A percentile compares a stretch with the other conserved stretches of the same genome.
These are phyloP conservation scores for Micronycteris hirsuta DNA, from an alignment of 2,113 vertebrate species.

Conservation along the genomic window DNA sequence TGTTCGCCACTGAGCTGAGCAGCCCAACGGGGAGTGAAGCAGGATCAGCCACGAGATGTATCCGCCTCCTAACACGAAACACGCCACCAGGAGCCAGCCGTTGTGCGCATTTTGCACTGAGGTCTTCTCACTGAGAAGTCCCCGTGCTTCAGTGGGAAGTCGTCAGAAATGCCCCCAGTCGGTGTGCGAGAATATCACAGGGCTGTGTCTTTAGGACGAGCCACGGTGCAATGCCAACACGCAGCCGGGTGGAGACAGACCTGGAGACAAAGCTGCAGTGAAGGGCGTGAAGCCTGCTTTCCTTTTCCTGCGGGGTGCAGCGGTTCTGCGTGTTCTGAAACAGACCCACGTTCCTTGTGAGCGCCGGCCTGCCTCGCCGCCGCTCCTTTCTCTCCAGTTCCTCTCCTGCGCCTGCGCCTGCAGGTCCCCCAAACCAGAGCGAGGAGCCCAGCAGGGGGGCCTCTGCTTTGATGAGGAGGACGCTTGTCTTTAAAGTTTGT, in stretches of 20 bases:
- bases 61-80: neutral
- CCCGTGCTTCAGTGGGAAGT: neutral
- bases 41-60: neutral
- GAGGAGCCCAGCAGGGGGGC: neutral
- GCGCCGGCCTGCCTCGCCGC: neutral
- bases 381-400: neutral
- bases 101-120: neutral
- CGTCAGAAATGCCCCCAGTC: neutral
- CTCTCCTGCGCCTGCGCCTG: neutral
- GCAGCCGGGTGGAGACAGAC: neutral
- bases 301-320: neutral
- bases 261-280: neutral
- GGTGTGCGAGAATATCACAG: fast-evolving
- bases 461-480: neutral
- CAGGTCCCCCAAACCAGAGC: neutral
- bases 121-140: neutral
- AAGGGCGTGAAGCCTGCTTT: neutral
- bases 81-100: neutral
- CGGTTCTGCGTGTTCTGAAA: neutral
- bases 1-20: neutral
- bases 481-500: slow-evolving; percentile 27
- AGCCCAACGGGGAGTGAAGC: neutral
- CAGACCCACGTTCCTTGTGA: neutral
- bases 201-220: neutral
- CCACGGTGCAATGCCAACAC: fast-evolving